A percentile compares a stretch with the other conserved stretches of the same genome.
Evolutionary conservation across 1,140 invertebrate genomes (phyloP).

Genomic region (Calliopsis andreniformis): DNA sequence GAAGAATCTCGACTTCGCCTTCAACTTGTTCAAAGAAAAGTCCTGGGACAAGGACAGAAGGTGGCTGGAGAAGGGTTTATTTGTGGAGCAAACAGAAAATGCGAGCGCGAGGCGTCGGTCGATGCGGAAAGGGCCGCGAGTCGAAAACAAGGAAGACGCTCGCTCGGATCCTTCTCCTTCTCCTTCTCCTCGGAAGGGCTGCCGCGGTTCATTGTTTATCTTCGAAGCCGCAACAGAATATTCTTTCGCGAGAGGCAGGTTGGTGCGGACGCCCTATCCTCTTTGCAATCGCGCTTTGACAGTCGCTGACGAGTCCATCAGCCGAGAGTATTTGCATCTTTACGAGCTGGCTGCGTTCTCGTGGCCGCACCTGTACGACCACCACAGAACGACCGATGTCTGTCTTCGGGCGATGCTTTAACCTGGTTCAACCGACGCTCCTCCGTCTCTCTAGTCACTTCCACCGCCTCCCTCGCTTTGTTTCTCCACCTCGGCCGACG

Average conservation of each 20-base stretch:
- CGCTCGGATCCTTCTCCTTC: constrained; percentile 1
- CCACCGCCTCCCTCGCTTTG: not conserved
- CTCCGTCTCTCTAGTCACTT: not conserved
- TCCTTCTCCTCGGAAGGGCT: constrained; percentile 44
- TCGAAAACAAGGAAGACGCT: not conserved
- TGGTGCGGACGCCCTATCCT: constrained; percentile 50
- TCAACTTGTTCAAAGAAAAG: not conserved
- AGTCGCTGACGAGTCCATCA: constrained; percentile 76
- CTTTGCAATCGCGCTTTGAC: constrained; percentile 74
- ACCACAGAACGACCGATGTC: constrained; percentile 23
- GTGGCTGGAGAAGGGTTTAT: constrained; percentile 67
- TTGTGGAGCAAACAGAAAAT: constrained; percentile 76
- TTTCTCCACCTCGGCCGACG: constrained; percentile 9
- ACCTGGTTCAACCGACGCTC: constrained; percentile 42
- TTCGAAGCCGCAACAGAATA: constrained; percentile 66
- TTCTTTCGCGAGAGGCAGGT: constrained; percentile 60
- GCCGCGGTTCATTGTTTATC: constrained; percentile 65
- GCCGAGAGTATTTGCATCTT: constrained; percentile 75
- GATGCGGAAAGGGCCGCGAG: not conserved
- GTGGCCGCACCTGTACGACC: constrained; percentile 70
- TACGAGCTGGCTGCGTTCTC: constrained; percentile 67
- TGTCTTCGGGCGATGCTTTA: constrained; percentile 66
- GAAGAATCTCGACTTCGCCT: constrained; percentile 12
- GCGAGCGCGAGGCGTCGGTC: constrained; percentile 54
- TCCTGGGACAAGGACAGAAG: constrained; percentile 14